phyloP scores from a whole-genome alignment of 2,888 invertebrate species.

The Hydropsyche betteni region DNA sequence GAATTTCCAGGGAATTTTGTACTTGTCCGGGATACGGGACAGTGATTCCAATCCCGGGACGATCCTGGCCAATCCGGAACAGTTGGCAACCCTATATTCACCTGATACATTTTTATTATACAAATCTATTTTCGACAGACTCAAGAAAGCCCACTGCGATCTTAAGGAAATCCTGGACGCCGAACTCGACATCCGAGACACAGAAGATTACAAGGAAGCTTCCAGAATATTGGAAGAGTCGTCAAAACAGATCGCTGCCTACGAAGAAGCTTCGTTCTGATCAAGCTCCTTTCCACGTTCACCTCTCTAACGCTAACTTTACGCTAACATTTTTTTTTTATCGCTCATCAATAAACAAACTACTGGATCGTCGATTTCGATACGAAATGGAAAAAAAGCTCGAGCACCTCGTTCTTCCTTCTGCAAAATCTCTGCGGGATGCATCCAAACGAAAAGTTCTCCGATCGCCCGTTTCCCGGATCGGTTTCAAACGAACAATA shows the following conservation, averaged over 20 bases:
- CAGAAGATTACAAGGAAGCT: slow-evolving; percentile 77
- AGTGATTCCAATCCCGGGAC: too few relatives aligned
- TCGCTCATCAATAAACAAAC: not conserved
- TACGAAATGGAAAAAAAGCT: not conserved
- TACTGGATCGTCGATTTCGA: not conserved
- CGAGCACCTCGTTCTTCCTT: too few relatives aligned
- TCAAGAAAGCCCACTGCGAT: slow-evolving; percentile 79
- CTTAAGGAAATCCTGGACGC: slow-evolving; percentile 76
- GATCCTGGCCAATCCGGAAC: too few relatives aligned
- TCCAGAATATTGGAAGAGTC: slow-evolving; percentile 73
- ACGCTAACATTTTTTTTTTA: slow-evolving; percentile 26
- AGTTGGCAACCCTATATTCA: too few relatives aligned
- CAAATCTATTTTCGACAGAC: slow-evolving; percentile 56
- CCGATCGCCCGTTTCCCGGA: too few relatives aligned
- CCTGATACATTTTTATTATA: too few relatives aligned
- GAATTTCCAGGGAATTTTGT: too few relatives aligned
- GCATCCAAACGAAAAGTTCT: too few relatives aligned
- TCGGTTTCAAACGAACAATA: slow-evolving; percentile 45
- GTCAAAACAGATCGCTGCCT: slow-evolving; percentile 66
- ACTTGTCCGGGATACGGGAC: too few relatives aligned
- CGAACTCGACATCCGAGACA: slow-evolving; percentile 80
- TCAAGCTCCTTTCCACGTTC: slow-evolving; percentile 32
- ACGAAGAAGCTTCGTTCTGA: slow-evolving; percentile 37
- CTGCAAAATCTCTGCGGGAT: too few relatives aligned
- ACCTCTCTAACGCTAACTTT: slow-evolving; percentile 20